phyloP scores from a whole-genome alignment of 2,888 invertebrate species.

The Heliconius hortense region DNA sequence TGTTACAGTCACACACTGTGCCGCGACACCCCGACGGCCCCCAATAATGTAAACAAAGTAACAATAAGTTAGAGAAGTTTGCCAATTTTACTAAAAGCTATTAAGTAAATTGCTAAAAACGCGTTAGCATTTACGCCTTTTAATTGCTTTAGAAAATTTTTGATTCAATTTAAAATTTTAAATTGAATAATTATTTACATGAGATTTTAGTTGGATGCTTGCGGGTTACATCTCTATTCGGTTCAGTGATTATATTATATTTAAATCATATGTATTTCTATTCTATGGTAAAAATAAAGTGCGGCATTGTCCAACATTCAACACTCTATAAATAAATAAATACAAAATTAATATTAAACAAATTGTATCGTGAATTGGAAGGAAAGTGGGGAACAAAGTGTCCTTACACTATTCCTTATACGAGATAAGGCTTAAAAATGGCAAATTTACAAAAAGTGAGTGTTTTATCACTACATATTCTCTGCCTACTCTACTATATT shows the following conservation, averaged over 20 bases:
- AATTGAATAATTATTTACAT: not conserved
- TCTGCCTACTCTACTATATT: not conserved
- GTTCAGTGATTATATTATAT: no score
- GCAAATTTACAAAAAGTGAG: no score
- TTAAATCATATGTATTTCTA: no score
- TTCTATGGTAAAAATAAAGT: no score
- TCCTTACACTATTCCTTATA: no score
- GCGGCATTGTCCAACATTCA: no score
- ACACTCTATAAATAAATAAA: no score
- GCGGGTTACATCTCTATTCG: not conserved
- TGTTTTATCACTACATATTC: no score
- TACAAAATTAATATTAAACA: no score
- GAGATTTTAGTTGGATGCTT: not conserved
- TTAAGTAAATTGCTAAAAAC: slow-evolving; percentile 1
- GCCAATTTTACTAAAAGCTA: not conserved
- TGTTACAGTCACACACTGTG: not conserved
- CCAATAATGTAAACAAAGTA: not conserved
- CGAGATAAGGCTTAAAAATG: no score
- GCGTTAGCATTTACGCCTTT: not conserved
- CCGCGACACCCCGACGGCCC: not conserved
- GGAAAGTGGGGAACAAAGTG: no score
- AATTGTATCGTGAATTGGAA: no score
- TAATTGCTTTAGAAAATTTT: not conserved
- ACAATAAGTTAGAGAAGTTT: slow-evolving; percentile 5
- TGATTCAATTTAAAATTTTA: not conserved